Percentiles rank a stretch among this genome's conserved stretches.
Evolutionary conservation across 2,888 invertebrate species (phyloP).

Genomic region (Drosophila vallismaia): DNA sequence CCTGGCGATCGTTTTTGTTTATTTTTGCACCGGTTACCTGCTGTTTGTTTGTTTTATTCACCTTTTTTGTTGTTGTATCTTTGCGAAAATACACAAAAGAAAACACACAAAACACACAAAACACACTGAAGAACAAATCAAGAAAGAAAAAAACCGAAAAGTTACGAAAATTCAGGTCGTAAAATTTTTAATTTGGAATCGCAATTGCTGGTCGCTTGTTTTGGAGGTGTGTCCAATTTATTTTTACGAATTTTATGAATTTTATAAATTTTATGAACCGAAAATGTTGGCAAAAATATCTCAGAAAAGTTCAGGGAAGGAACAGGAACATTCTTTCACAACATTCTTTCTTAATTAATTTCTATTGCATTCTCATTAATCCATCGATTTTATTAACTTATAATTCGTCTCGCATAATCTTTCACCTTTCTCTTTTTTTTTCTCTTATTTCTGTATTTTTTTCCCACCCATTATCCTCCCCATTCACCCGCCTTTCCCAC

Average conservation of each 20-base stretch:
- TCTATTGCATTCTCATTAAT: constrained; percentile 10
- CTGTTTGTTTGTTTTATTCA: constrained; percentile 5
- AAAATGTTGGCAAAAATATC: neutral
- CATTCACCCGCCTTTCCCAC: constrained; percentile 27
- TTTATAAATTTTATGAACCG: neutral
- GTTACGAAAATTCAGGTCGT: constrained; percentile 8
- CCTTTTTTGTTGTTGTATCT: constrained; percentile 2
- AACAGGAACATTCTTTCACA: neutral
- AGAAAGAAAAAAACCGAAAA: neutral
- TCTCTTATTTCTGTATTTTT: too few relatives aligned
- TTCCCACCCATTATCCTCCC: neutral
- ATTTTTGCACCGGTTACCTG: constrained; percentile 20
- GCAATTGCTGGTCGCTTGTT: neutral
- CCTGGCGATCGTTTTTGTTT: constrained; percentile 7
- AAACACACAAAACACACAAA: constrained; percentile 3
- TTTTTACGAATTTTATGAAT: constrained; percentile 1
- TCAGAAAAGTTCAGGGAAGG: neutral
- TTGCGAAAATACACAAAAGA: constrained; percentile 15
- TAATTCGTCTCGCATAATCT: constrained; percentile 29
- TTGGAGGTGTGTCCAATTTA: constrained; percentile 19
- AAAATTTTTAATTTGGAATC: constrained; percentile 7
- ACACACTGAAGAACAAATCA: neutral
- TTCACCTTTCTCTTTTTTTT: constrained; percentile 32
- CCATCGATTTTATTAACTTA: constrained; percentile 34
- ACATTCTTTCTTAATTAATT: constrained; percentile 7